phyloP scores from a whole-genome alignment of 1,140 invertebrate species.

The Rhyzopertha dominica region DNA sequence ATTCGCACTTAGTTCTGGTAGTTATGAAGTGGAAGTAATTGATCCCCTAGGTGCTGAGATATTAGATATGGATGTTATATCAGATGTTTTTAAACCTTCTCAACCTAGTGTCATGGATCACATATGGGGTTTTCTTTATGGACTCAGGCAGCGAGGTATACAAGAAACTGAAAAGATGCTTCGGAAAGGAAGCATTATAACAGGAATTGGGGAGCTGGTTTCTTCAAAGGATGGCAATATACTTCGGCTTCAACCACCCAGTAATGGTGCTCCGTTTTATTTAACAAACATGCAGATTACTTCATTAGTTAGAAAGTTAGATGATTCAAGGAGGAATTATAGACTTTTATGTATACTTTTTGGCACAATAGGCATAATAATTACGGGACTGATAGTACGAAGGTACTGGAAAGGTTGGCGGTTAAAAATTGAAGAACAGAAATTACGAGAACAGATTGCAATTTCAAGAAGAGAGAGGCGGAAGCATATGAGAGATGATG shows the following conservation, averaged over 20 bases:
- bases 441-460: slow-evolving; percentile 56
- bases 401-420: slow-evolving; percentile 55
- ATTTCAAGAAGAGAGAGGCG: slow-evolving; percentile 58
- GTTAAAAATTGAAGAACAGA: slow-evolving; percentile 52
- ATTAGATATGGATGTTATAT: slow-evolving; percentile 68
- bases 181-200: slow-evolving; percentile 66
- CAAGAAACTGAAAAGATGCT: slow-evolving; percentile 77
- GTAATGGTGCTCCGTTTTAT: slow-evolving; percentile 63
- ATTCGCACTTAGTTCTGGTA: slow-evolving; percentile 62
- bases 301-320: slow-evolving; percentile 54
- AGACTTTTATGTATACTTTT: slow-evolving; percentile 61
- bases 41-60: slow-evolving; percentile 68
- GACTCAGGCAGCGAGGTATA: slow-evolving; percentile 66
- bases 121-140: slow-evolving; percentile 74
- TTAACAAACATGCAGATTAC: slow-evolving; percentile 55
- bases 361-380: slow-evolving; percentile 59
- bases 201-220: slow-evolving; percentile 67
- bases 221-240: slow-evolving; percentile 49
- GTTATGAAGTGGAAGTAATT: slow-evolving; percentile 60
- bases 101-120: slow-evolving; percentile 65
- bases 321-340: slow-evolving; percentile 59
- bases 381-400: slow-evolving; percentile 58
- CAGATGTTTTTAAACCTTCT: slow-evolving; percentile 69
- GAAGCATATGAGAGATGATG: slow-evolving; percentile 55
- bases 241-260: slow-evolving; percentile 62